phyloP scores from a whole-genome alignment of 1,140 invertebrate genomes.

The Drosophila oshimai region DNA sequence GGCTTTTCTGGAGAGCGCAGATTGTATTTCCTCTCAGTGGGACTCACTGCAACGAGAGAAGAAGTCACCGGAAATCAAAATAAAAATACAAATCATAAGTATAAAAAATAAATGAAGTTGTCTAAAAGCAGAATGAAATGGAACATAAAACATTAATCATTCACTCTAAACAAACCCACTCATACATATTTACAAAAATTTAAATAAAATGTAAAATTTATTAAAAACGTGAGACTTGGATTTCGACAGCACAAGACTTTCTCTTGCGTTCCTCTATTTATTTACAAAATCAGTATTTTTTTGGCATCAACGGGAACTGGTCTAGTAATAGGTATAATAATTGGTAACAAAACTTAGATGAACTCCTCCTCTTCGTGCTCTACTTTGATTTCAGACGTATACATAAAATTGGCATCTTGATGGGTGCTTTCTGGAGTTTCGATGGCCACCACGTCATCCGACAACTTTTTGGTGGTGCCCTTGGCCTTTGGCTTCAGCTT shows the following conservation, averaged over 20 bases:
- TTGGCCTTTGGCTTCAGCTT: slow-evolving; percentile 31
- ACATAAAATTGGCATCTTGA: slow-evolving; percentile 47
- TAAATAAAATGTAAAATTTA: slow-evolving; percentile 25
- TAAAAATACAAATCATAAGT: slow-evolving; percentile 57
- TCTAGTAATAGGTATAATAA: slow-evolving; percentile 49
- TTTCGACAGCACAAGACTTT: slow-evolving; percentile 15
- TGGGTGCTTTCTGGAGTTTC: neutral
- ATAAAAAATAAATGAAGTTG: slow-evolving; percentile 2
- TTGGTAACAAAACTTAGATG: slow-evolving; percentile 38
- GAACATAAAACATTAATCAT: slow-evolving; percentile 15
- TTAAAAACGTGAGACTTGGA: slow-evolving; percentile 8
- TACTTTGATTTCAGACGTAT: slow-evolving; percentile 48
- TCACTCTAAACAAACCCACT: slow-evolving; percentile 6
- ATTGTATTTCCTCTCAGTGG: slow-evolving; percentile 37
- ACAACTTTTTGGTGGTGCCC: neutral
- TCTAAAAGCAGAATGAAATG: slow-evolving; percentile 7
- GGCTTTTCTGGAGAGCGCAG: slow-evolving; percentile 35
- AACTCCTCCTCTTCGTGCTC: slow-evolving; percentile 45
- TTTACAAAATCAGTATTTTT: slow-evolving; percentile 47
- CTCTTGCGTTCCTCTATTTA: slow-evolving; percentile 29
- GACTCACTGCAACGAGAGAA: slow-evolving; percentile 53
- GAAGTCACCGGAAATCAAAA: slow-evolving; percentile 53
- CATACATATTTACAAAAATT: slow-evolving; percentile 30
- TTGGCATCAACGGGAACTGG: slow-evolving; percentile 72
- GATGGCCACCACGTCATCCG: neutral